Base-by-base conservation (phyloP, 1,140 invertebrate species). In the Mercenaria mercenaria region DNA sequence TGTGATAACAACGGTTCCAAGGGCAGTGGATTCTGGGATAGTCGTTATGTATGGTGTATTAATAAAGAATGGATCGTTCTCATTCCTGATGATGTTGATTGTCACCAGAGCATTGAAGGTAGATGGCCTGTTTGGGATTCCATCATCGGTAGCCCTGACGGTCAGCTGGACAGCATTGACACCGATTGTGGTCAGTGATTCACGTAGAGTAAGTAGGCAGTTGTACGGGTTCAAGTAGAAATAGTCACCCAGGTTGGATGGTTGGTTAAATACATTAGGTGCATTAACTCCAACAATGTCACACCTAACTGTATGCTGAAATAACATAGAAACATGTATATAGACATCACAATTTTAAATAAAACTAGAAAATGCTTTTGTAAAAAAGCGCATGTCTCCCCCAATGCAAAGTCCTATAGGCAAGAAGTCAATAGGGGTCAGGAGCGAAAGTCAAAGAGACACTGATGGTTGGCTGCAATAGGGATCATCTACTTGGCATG, bases 221-320 rank as follows among this genome's bases (percentile, higher is more conserved):
- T 90, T 88, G 34, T 89, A 90, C 47, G 91, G 90, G 56, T 94
- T 92, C 37, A 95, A 67, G 61, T 88, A 92, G 77, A 95, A 94
- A 81, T 92, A 94, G 29, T 90, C 64, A 11, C 43, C 82, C 15
- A 89, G 91, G 34, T 92, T 91, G 23, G 52, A 20, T 23, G 93
- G 93, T n/a, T 59, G 86, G 32, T 59, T 77, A 52, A 88, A 80
- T 39, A 88, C 86, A 72, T 88, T 88, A 15, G 86, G 86, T 34
- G 86, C 64, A 43, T 11, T 79, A 29, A 90, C 74, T 15, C 37
- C 47, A 3, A 41, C 37, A 37, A 94, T 76, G 11, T 61, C 59
- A 82, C 93, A 94, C 41, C 77, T 72, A 20, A 93, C 80, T 20
- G 41, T 67, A 56, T 93, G 89, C 93, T 94, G 88, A 26, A 90